Evolutionary conservation across 2,113 vertebrate genomes (phyloP).

Genomic region (Limanda limanda): DNA sequence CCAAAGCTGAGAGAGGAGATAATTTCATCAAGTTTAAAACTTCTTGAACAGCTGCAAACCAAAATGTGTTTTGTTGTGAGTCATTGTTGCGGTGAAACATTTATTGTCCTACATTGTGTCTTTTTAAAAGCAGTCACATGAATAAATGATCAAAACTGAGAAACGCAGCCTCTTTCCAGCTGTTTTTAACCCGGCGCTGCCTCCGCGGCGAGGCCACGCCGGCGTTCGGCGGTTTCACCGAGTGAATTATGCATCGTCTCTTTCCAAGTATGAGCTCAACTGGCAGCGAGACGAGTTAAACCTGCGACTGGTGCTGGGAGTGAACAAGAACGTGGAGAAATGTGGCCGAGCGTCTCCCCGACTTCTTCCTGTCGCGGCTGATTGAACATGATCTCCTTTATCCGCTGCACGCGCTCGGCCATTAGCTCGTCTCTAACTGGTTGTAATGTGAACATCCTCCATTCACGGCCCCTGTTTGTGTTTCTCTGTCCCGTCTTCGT

Average conservation of each 20-base stretch:
- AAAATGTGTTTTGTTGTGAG: too few species aligned
- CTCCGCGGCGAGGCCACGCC: not conserved
- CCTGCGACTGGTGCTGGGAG: slow-evolving; percentile 5
- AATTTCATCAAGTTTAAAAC: too few species aligned
- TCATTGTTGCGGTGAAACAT: too few species aligned
- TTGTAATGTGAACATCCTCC: too few species aligned
- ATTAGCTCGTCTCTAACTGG: not conserved
- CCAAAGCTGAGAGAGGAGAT: too few species aligned
- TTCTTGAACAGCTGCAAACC: too few species aligned
- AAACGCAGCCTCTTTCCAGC: not conserved
- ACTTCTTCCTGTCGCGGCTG: not conserved
- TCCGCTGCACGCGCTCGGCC: not conserved
- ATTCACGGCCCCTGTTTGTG: too few species aligned
- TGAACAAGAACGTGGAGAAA: slow-evolving; percentile 12
- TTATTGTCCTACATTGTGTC: too few species aligned
- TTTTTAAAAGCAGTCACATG: too few species aligned
- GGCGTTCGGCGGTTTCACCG: slow-evolving; percentile 5
- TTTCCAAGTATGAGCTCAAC: slow-evolving; percentile 39
- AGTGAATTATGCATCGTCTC: slow-evolving; percentile 60
- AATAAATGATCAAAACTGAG: too few species aligned
- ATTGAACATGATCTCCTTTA: not conserved
- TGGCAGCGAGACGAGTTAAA: slow-evolving; percentile 25
- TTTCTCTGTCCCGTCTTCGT: too few species aligned
- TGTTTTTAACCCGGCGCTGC: not conserved
- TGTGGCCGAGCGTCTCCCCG: slow-evolving; percentile 11